phyloP scores from a whole-genome alignment of 2,888 invertebrate species.

The Cheilosia grossa region DNA sequence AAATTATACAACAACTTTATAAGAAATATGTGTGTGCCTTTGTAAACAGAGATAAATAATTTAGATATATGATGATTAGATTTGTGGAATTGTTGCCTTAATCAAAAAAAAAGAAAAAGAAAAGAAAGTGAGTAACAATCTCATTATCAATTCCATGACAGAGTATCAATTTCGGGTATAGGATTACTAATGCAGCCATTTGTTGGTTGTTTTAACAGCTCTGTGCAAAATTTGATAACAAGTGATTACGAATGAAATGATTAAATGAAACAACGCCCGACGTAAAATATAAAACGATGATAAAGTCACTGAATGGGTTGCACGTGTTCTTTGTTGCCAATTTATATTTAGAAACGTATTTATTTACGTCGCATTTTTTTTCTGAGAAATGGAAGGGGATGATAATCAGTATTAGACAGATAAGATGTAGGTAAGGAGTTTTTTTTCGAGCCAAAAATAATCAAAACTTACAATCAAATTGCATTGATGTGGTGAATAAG shows the following conservation, averaged over 20 bases:
- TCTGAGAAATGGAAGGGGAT: not conserved
- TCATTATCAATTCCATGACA: conserved; percentile 35
- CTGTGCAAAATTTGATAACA: conserved; percentile 15
- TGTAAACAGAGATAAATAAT: not conserved
- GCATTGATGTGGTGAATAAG: conserved; percentile 25
- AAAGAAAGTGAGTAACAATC: conserved; percentile 29
- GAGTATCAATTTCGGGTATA: conserved; percentile 49
- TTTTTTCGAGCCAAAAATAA: not conserved
- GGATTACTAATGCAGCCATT: conserved; percentile 13
- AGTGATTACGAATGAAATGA: conserved; percentile 7
- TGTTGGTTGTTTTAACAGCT: not conserved
- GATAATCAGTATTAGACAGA: not conserved
- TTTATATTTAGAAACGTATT: conserved; percentile 14
- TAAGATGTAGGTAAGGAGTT: not conserved
- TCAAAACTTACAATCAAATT: conserved; percentile 63
- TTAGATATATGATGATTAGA: not conserved
- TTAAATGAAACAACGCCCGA: conserved; percentile 1
- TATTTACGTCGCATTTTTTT: not conserved
- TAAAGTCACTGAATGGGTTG: conserved; percentile 1
- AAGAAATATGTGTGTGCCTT: conserved; percentile 17
- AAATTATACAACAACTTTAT: conserved; percentile 7
- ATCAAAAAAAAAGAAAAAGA: not conserved
- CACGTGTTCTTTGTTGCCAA: conserved; percentile 36
- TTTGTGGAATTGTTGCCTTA: too few relatives aligned
- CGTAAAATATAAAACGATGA: conserved; percentile 18